A percentile compares a stretch with the other conserved stretches of the same genome.
phyloP scores from a whole-genome alignment of 2,113 vertebrate genomes.

The cat (Felis catus) region DNA sequence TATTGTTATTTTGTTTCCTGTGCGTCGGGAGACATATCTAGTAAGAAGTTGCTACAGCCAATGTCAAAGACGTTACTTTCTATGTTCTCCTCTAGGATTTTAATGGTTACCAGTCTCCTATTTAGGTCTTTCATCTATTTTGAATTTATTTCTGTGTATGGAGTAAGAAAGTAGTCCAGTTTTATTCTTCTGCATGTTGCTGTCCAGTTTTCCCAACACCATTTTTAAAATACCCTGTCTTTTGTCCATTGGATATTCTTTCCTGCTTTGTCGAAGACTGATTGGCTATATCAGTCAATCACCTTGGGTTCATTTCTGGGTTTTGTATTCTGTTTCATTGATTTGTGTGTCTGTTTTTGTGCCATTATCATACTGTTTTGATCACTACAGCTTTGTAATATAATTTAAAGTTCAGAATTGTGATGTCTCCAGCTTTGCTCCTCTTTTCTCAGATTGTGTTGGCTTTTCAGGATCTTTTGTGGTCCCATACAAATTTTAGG shows the following conservation, averaged over 20 bases:
- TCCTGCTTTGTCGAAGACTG: not conserved
- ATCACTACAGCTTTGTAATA: not conserved
- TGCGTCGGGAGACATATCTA: not conserved
- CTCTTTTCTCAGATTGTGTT: not conserved
- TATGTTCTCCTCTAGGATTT: not conserved
- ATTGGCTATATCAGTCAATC: too few species aligned
- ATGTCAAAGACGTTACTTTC: not conserved
- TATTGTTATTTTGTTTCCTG: not conserved
- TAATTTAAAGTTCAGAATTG: not conserved
- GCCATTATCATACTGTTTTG: not conserved
- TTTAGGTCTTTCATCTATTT: too few species aligned
- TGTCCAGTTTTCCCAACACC: too few species aligned
- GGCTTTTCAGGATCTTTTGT: not conserved
- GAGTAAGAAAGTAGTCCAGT: too few species aligned
- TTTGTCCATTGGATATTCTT: too few species aligned
- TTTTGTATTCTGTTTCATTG: not conserved
- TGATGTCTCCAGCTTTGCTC: not conserved
- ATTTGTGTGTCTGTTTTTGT: not conserved
- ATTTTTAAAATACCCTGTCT: too few species aligned
- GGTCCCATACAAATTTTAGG: not conserved
- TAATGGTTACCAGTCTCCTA: not conserved
- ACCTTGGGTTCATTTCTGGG: not conserved
- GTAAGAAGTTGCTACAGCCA: not conserved
- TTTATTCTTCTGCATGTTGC: too few species aligned
- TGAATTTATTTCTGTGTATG: too few species aligned